Evolutionary conservation across 30 jellyfish, hydroid and myxozoan genomes (phyloP), one percentile per base, ranked within the genome.

Genomic region (Rhopilema esculentum): DNA sequence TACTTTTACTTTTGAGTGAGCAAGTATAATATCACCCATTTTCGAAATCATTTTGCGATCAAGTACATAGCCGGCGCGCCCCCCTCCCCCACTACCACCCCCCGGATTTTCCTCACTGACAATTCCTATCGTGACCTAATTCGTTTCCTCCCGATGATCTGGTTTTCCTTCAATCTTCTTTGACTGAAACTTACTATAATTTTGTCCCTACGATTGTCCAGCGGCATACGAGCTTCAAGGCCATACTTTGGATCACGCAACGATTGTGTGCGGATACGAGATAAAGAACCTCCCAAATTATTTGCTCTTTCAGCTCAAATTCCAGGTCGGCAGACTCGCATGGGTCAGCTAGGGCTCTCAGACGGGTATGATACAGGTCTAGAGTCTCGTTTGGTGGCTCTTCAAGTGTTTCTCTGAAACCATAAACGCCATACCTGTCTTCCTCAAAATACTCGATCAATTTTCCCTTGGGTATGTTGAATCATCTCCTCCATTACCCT

Each of bases 221-320:
- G 71, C 8, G 40, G 71, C 85, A 74, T 74, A 4, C 23, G 50
- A n/a, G n/a, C n/a, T 1, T 74, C 40, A 21, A 31, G 22, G 27
- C 21, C 22, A 40, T 31, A 74, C 22, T 74, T 40, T 49, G 85
- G 85, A 40, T 74, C 69, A 24, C 77, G 72, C 27, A 31, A 40
- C 20, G 85, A 73, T 31, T 74, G 72, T 49, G 21, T 74, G 25
- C 85, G 77, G 16, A 74, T 16, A n/a, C 1, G 29, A 15, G 85
- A 27, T 22, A 73, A 74, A 16, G 72, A 19, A 27, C 72, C 85
- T 20, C 85, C 85, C 31, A 31, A 73, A 74, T 31, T 17, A 74
- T 74, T 29, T 74, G 85, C 19, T 74, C 72, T 29, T 74, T 73
- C 6, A 74, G 18, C 27, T 74, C 85, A 40, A 74, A 74, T 23